Evolutionary conservation across 2,113 vertebrate genomes (phyloP).

Genomic region (Periophthalmodon schlosseri): DNA sequence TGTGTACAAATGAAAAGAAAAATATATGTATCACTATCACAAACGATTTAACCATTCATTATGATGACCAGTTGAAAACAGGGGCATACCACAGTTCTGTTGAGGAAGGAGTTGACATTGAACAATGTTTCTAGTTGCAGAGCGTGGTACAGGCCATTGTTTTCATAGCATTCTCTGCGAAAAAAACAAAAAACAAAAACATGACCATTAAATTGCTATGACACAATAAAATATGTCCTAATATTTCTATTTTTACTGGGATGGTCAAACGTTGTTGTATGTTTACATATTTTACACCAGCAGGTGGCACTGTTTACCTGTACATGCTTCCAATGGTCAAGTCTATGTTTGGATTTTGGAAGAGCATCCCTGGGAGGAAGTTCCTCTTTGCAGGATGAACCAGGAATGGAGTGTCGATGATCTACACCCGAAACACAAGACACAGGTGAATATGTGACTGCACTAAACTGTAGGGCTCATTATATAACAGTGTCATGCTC

Average conservation of each 20-base stretch:
- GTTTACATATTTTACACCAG: background rate
- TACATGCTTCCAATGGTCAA: conserved; percentile 82
- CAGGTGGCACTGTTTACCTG: conserved; percentile 54
- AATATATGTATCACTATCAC: background rate
- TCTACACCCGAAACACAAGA: conserved; percentile 69
- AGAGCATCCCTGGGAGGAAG: conserved; percentile 86
- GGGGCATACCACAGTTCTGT: conserved; percentile 82
- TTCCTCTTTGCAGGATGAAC: conserved; percentile 85
- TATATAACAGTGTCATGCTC: background rate
- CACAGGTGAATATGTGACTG: conserved; percentile 19
- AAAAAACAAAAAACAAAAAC: conserved; percentile 12
- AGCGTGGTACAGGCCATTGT: conserved; percentile 87
- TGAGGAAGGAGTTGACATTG: conserved; percentile 84
- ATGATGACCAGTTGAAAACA: background rate
- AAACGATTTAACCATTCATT: background rate
- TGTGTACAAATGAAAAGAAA: background rate
- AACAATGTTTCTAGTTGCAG: conserved; percentile 88
- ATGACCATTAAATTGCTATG: background rate
- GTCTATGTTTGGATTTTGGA: conserved; percentile 84
- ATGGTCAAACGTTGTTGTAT: too few relatives aligned
- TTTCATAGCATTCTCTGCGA: conserved; percentile 87
- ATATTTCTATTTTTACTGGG: too few relatives aligned
- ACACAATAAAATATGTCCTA: too few relatives aligned
- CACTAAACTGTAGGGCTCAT: background rate
- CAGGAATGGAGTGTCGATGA: conserved; percentile 91